Evolutionary conservation across 2,888 invertebrate species (phyloP), one percentile per base, ranked within the genome.

Genomic region (Rhamphomyia laevipes): DNA sequence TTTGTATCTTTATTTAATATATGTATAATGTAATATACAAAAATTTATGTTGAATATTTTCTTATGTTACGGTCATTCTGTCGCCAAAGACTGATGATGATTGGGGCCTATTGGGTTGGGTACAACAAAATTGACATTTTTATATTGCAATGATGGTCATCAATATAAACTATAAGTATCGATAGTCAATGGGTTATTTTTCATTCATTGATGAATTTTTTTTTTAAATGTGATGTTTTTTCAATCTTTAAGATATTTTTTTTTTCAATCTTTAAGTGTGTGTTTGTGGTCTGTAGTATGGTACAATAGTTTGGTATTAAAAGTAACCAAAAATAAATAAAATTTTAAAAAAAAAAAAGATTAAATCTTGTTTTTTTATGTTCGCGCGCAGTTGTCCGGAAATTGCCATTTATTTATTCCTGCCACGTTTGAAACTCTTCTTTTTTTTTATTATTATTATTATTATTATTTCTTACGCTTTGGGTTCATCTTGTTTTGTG

Each of bases 321-420:
- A 5, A 35, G 3, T 35, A 35, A 35, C 17, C 17, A 38, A 38
- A 7, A 17, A 10, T 17, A 17, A 9, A 11, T 6, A 17, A n/a
- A 38, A 11, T 33, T 9, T 9, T 11, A 35, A 35, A 35, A n/a
- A 35, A 3, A 35, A 35, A n/a, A 6, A 35, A 38, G 17, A 38
- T 38, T 38, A 11, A 38, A 38, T 38, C 12, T 33, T 33, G 33
- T 12, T 37, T 16, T 15, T 15, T 16, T 37, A 37, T 9, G 9
- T 37, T 37, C 37, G 37, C 37, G 37, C 46, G 27, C 42, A 35
- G 43, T 46, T 46, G 38, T 47, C 50, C 46, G 50, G 50, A 50
- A 50, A 50, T 50, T 50, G 46, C 12, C 45, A 41, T 45, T 49
- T 49, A 27, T 27, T 27, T 27, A 49, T 45, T 40, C 41, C 33